Percentiles rank a stretch among this genome's conserved stretches.
Conservation (phyloP, 92 coral and sea anemone species). For the Muricea muricata region DNA sequence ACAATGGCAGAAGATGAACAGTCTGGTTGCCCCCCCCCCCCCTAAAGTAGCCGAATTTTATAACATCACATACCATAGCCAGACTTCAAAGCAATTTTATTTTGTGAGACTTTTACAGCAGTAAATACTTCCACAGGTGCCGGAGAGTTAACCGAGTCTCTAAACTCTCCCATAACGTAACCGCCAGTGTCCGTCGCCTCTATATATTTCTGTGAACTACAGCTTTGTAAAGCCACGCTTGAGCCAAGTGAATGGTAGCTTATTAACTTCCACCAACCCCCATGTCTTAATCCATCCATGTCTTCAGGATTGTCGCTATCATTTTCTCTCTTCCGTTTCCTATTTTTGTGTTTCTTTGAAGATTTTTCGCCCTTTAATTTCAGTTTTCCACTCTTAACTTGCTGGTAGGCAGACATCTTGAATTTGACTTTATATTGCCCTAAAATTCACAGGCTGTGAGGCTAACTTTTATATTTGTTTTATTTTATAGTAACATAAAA, state of each 20-base stretch:
- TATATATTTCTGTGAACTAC: constrained; percentile 62
- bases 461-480: not conserved
- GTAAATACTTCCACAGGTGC: constrained; percentile 95
- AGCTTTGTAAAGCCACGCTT: constrained; percentile 82
- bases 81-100: constrained; percentile 85
- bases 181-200: constrained; percentile 84
- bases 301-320: constrained; percentile 75
- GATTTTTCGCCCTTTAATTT: constrained; percentile 86
- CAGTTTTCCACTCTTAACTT: constrained; percentile 84
- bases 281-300: constrained; percentile 79
- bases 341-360: constrained; percentile 76
- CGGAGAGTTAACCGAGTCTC: constrained; percentile 92
- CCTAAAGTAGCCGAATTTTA: too few relatives aligned
- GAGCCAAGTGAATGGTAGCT: constrained; percentile 70
- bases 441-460: not conserved
- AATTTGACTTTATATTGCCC: constrained; percentile 15
- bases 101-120: constrained; percentile 85
- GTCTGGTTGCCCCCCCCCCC: too few relatives aligned
- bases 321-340: constrained; percentile 82
- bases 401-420: constrained; percentile 83
- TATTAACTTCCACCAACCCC: constrained; percentile 92
- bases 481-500: too few relatives aligned
- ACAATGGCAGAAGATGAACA: too few relatives aligned
- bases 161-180: constrained; percentile 72
- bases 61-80: constrained; percentile 80